phyloP scores from a whole-genome alignment of 1,140 invertebrate genomes.

The Calliphora vicina region DNA sequence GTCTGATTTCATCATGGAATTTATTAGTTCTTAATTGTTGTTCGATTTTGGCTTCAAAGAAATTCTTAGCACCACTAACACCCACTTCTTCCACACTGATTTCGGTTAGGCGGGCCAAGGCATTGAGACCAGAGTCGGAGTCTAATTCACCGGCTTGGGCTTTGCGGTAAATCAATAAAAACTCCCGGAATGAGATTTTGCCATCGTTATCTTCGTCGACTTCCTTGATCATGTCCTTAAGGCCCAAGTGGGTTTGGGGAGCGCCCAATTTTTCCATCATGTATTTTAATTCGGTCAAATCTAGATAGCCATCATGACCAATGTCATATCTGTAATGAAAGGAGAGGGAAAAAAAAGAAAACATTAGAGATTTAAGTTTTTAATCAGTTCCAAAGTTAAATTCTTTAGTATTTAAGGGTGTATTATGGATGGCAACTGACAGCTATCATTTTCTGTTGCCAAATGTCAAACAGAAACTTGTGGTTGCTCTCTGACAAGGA shows the following conservation, averaged over 20 bases:
- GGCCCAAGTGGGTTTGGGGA: slow-evolving; percentile 91
- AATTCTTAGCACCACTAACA: slow-evolving; percentile 87
- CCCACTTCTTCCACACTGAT: slow-evolving; percentile 89
- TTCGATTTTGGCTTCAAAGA: slow-evolving; percentile 93
- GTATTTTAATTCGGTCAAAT: slow-evolving; percentile 86
- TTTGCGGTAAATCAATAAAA: slow-evolving; percentile 86
- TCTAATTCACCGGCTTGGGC: slow-evolving; percentile 84
- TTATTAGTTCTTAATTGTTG: slow-evolving; percentile 80
- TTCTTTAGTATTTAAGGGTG: too few species aligned
- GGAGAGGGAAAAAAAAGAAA: slow-evolving; percentile 8
- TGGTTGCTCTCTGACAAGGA: too few species aligned
- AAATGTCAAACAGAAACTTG: too few species aligned
- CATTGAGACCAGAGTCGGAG: slow-evolving; percentile 81
- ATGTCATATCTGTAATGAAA: slow-evolving; percentile 82
- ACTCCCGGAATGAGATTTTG: slow-evolving; percentile 92
- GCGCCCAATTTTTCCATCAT: slow-evolving; percentile 98
- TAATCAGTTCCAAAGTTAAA: too few species aligned
- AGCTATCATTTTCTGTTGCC: too few species aligned
- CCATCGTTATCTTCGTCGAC: slow-evolving; percentile 91
- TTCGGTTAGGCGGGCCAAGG: slow-evolving; percentile 83
- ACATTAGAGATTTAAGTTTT: not conserved
- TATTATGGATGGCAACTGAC: too few species aligned
- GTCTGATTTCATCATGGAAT: slow-evolving; percentile 86
- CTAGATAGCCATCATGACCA: slow-evolving; percentile 85
- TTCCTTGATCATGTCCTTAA: slow-evolving; percentile 94